Percentiles rank a stretch among this genome's conserved stretches.
phyloP scores from a whole-genome alignment of 2,888 invertebrate species.

The Tetramorium bicarinatum region DNA sequence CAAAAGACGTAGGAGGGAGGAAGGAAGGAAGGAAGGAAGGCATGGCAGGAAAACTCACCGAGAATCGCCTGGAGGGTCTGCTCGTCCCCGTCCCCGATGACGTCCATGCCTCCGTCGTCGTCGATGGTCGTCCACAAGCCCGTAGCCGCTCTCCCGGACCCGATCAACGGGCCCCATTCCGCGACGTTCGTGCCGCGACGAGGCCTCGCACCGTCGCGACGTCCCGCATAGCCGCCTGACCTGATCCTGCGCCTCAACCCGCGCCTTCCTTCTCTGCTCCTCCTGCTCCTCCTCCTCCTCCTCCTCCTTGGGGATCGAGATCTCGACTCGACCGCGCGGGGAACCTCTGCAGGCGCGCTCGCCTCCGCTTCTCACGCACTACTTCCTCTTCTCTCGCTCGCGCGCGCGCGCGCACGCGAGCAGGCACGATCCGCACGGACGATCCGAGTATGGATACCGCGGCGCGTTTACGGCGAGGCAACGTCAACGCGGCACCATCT shows the following conservation, averaged over 20 bases:
- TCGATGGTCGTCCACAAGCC: slow-evolving; percentile 78
- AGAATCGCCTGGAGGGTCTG: slow-evolving; percentile 86
- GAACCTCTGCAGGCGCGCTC: neutral
- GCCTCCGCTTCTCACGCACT: slow-evolving; percentile 26
- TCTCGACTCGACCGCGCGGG: neutral
- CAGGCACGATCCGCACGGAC: slow-evolving; percentile 38
- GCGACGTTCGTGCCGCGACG: slow-evolving; percentile 72
- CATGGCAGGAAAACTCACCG: slow-evolving; percentile 78
- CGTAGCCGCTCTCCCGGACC: slow-evolving; percentile 80
- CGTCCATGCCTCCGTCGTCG: slow-evolving; percentile 85
- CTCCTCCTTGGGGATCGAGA: neutral
- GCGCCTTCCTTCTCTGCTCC: neutral
- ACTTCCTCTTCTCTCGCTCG: slow-evolving; percentile 39
- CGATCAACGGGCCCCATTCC: slow-evolving; percentile 84
- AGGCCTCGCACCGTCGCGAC: slow-evolving; percentile 69
- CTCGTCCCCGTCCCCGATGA: slow-evolving; percentile 86
- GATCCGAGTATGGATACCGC: slow-evolving; percentile 58
- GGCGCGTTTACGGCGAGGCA: slow-evolving; percentile 15
- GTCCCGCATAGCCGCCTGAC: slow-evolving; percentile 73
- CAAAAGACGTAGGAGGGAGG: neutral
- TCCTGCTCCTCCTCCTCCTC: neutral
- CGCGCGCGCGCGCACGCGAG: neutral
- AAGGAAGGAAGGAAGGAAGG: neutral
- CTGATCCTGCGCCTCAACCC: slow-evolving; percentile 8
- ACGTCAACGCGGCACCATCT: slow-evolving; percentile 42